Evolutionary conservation across 2,797 vertebrate species (phyloP), one percentile per base, ranked within the genome.

Genomic region (Acanthis flammea): DNA sequence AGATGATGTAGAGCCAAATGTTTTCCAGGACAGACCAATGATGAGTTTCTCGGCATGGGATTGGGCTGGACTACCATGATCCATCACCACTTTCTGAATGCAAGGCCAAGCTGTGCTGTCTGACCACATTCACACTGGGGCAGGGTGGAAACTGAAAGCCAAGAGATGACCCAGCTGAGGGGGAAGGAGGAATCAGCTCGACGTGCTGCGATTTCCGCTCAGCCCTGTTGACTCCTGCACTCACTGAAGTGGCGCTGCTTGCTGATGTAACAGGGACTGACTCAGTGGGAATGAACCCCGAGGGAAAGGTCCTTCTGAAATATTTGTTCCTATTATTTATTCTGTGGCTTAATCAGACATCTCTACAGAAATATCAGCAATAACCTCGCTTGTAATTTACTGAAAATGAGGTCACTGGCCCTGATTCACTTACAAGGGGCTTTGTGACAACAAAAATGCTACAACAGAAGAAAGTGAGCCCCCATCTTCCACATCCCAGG

Each of bases 311-410:
- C 85, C 82, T 86, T 61, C 87, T 88, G 93, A 94, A 92, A 77
- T 80, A 92, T 88, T 91, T 94, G 87, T 83, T 91, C 93, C 91
- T 90, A 80, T 92, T 94, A 91, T 91, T 96, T 88, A 90, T 54
- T 71, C 90, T 74, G 72, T 30, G 70, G 76, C 39, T 91, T 94
- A 80, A 94, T 95, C 91, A 92, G 90, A 92, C 85, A 77, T 74
- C 65, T 77, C 47, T 80, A 30, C 54, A 91, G 79, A 94, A 91
- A 86, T 80, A 65, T 41, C 62, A 90, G 74, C 78, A 73, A 92
- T 53, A 72, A 77, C 7, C n/a, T 88, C 3, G 5, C 39, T 92
- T 3, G 6, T 62, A 50, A 42, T 71, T 96, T 91, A 92, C 94
- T 65, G 82, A 89, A 90, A 96, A 92, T 88, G 62, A 92, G 61